A percentile compares a stretch with the other conserved stretches of the same genome.
Conservation (phyloP, 2,797 vertebrate genomes). For the Vultur gryphus region DNA sequence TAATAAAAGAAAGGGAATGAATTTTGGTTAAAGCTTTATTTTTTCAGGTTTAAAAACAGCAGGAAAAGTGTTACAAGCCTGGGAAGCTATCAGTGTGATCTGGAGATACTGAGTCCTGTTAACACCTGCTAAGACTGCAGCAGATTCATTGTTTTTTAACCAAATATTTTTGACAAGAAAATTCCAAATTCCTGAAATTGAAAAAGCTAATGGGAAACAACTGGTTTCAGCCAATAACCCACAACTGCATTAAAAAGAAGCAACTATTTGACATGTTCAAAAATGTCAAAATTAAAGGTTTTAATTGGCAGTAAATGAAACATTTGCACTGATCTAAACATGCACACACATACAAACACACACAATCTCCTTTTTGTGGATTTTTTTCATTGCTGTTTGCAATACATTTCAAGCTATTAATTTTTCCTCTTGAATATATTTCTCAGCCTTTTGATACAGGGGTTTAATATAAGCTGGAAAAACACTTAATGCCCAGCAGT, state of each 20-base stretch:
- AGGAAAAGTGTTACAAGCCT: not conserved
- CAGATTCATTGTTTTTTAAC: not conserved
- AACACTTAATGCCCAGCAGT: not conserved
- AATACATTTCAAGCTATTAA: not conserved
- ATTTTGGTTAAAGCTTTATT: not conserved
- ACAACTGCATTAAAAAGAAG: not conserved
- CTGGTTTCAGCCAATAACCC: not conserved
- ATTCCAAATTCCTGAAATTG: not conserved
- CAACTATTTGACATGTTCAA: not conserved
- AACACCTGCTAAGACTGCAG: too few species aligned
- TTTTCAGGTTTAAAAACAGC: not conserved
- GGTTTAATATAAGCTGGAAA: not conserved
- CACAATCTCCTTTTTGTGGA: too few species aligned
- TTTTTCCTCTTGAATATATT: not conserved
- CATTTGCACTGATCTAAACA: not conserved
- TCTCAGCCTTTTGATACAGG: not conserved
- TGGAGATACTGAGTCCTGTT: not conserved
- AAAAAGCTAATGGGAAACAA: not conserved
- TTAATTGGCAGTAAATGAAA: not conserved
- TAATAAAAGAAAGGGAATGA: not conserved
- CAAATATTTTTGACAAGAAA: not conserved
- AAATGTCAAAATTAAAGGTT: not conserved
- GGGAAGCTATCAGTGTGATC: rapidly evolving
- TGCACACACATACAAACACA: rapidly evolving
- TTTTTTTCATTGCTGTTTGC: not conserved